These are phyloP conservation scores for Caenorhabditis wallacei DNA, from an alignment of 2,888 invertebrate genomes.

Conservation along the genomic window DNA sequence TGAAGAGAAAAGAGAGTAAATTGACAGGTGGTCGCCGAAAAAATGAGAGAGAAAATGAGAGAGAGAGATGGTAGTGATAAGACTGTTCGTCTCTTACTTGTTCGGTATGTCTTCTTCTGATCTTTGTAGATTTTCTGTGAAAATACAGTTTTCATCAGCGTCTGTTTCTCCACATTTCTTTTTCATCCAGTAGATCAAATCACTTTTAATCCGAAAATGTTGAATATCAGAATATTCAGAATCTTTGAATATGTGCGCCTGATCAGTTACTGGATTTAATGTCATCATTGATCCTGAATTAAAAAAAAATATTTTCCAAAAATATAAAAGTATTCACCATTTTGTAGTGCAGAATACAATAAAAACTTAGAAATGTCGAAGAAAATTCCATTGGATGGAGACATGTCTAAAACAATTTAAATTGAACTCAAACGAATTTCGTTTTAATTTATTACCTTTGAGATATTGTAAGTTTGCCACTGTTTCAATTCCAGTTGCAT, in stretches of 20 bases:
- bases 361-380: conserved; percentile 71
- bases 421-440: no score
- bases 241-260: conserved; percentile 57
- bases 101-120: conserved; percentile 63
- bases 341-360: conserved; percentile 72
- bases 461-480: conserved; percentile 68
- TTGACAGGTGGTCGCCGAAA: conserved; percentile 36
- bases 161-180: conserved; percentile 69
- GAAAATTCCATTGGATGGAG: conserved; percentile 72
- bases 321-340: conserved; percentile 65
- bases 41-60: conserved; percentile 1
- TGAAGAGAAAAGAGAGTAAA: conserved; percentile 5
- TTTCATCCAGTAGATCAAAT: conserved; percentile 66
- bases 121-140: conserved; percentile 69
- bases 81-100: conserved; percentile 37
- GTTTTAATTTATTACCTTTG: conserved; percentile 25
- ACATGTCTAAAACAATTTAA: conserved; percentile 63
- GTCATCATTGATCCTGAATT: conserved; percentile 58
- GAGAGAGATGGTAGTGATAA: not conserved
- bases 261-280: conserved; percentile 57
- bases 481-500: conserved; percentile 70
- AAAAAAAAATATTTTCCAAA: not conserved
- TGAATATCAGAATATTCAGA: conserved; percentile 46
- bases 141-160: conserved; percentile 65
- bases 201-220: conserved; percentile 50